Percentiles rank a stretch among this genome's conserved stretches.
Conservation (phyloP, 2,888 invertebrate species). For the Eudasyphora cyanicolor region DNA sequence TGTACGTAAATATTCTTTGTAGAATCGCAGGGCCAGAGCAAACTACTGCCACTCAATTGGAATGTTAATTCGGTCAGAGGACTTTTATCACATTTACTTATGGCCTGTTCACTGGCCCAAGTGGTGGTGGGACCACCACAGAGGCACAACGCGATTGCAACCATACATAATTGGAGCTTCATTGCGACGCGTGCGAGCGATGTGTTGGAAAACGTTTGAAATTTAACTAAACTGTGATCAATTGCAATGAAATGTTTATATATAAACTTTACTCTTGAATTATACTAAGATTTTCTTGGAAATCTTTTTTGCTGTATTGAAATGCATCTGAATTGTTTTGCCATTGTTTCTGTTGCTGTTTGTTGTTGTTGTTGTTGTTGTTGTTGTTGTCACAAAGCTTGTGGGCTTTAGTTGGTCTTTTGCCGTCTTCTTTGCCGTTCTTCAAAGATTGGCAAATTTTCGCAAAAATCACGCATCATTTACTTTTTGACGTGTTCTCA, state of each 20-base stretch:
- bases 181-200: neutral
- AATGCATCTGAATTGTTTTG: neutral
- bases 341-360: neutral
- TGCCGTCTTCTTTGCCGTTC: neutral
- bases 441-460: conserved; percentile 23
- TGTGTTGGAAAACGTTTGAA: conserved; percentile 29
- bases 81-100: conserved; percentile 71
- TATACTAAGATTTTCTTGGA: conserved; percentile 1
- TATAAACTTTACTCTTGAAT: conserved; percentile 36
- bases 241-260: conserved; percentile 38
- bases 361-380: neutral
- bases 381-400: too few species aligned
- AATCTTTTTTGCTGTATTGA: neutral
- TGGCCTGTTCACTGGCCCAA: conserved; percentile 16
- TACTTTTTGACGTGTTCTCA: conserved; percentile 42
- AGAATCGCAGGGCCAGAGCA: conserved; percentile 83
- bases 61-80: conserved; percentile 75
- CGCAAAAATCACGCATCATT: conserved; percentile 57
- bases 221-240: conserved; percentile 32
- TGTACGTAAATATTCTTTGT: conserved; percentile 83
- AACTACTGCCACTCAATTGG: conserved; percentile 77
- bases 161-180: neutral
- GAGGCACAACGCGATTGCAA: neutral
- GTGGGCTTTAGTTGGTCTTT: too few species aligned
- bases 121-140: too few species aligned